Evolutionary conservation across 2,888 invertebrate genomes (phyloP).

Genomic region (Nysson spinosus): DNA sequence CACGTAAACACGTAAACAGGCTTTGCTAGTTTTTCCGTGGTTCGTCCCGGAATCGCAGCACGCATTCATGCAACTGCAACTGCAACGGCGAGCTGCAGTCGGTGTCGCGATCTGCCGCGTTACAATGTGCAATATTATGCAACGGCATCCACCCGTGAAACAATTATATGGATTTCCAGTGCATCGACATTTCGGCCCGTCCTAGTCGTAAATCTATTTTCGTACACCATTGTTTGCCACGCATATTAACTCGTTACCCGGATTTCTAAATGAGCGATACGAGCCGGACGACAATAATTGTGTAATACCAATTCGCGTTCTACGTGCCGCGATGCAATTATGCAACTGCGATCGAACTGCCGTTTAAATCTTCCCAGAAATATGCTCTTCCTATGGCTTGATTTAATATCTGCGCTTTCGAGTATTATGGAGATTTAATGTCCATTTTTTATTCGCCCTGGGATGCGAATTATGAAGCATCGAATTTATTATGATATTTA

Average conservation of each 20-base stretch:
- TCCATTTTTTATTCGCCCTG: too few species aligned
- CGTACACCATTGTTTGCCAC: constrained; percentile 49
- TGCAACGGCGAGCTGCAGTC: too few species aligned
- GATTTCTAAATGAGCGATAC: constrained; percentile 44
- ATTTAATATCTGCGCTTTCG: too few species aligned
- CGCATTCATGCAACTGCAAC: constrained; percentile 11
- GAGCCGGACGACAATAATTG: constrained; percentile 35
- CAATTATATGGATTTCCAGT: constrained; percentile 58
- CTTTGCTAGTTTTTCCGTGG: constrained; percentile 29
- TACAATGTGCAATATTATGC: constrained; percentile 58
- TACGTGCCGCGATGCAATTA: not conserved
- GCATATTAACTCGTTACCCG: constrained; percentile 60
- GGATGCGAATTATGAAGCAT: too few species aligned
- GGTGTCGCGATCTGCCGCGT: too few species aligned
- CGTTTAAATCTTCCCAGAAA: too few species aligned
- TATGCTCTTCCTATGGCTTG: too few species aligned
- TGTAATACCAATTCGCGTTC: not conserved
- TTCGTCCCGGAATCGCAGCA: constrained; percentile 17
- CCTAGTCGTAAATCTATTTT: constrained; percentile 60
- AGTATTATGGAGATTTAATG: too few species aligned
- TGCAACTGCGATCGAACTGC: too few species aligned
- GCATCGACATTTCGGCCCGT: constrained; percentile 43
- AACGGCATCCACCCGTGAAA: constrained; percentile 56
- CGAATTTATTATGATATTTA: too few species aligned
- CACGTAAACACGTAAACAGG: constrained; percentile 51